Conservation (phyloP, 2,888 invertebrate genomes). For the Hermaeophaga mercurialis region DNA sequence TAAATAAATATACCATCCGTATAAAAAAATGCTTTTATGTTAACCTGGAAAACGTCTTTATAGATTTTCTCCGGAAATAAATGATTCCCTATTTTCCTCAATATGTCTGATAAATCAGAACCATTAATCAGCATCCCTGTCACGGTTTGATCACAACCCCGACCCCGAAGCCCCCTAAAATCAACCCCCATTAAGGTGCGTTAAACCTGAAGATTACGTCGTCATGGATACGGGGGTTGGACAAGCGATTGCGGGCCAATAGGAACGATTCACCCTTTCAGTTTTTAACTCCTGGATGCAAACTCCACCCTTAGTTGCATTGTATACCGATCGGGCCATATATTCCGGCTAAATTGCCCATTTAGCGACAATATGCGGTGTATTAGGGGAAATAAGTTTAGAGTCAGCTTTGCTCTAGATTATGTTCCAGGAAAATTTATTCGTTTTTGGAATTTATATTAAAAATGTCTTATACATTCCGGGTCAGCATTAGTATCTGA, state of each 20-base stretch:
- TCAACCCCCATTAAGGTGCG: conserved; percentile 46
- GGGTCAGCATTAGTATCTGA: too few species aligned
- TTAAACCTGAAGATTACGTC: conserved; percentile 48
- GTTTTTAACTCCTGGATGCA: conserved; percentile 36
- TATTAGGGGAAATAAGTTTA: conserved; percentile 51
- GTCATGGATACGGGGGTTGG: conserved; percentile 43
- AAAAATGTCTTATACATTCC: too few species aligned
- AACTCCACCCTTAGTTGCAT: conserved; percentile 40
- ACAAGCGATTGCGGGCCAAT: conserved; percentile 39
- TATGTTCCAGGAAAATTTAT: conserved; percentile 21
- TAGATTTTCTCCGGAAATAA: neutral
- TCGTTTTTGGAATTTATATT: neutral
- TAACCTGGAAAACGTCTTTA: too few species aligned
- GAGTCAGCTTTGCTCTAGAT: conserved; percentile 20
- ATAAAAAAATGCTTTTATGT: too few species aligned
- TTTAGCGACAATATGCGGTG: conserved; percentile 55
- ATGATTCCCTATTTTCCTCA: neutral
- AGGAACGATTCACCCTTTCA: conserved; percentile 31
- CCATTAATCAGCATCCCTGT: conserved; percentile 17
- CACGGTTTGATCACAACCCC: conserved; percentile 5
- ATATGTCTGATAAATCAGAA: conserved; percentile 6
- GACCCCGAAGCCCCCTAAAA: conserved; percentile 23
- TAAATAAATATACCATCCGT: too few species aligned
- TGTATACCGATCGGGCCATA: conserved; percentile 38
- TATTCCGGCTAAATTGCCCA: conserved; percentile 47